Base-by-base conservation (phyloP, 2,797 vertebrate species). In the Syngnathus rostellatus region DNA sequence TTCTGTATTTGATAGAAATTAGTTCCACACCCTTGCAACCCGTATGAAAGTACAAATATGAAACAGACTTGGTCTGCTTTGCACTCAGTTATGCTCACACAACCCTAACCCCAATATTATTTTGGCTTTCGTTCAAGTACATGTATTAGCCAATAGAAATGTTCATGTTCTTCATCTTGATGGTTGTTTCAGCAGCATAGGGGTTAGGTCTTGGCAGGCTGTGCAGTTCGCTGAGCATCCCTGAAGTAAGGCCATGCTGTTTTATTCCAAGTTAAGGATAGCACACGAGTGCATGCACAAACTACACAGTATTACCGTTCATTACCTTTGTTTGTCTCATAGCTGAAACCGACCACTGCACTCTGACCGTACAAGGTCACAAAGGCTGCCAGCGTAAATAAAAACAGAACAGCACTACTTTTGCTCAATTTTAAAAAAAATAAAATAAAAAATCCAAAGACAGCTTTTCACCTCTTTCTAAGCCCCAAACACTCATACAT, bases 1-100 rank as follows among this genome's bases (percentile, higher is more conserved):
- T 70, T 67, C 31, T 83, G 70, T 63, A 19, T 81, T 79, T 83
- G 73, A 72, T 77, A 38, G 70, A 68, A 80, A 80, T 71, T 23
- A 51, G 70, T 77, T 72, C 65, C 72, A 46, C 64, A 43, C 53
- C 25, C 71, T 53, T 69, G 71, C 70, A 66, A 72, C 64, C 54
- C 66, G 70, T 69, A 62, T 61, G 40, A 63, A 62, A 69, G 59
- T 71, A 23, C 38, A 74, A 64, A 57, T 23, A 1, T 67, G 64
- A 73, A 79, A 23, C 31, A 70, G 66, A 57, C 50, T 1, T 0
- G 0, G 2, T 10, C 4, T 68, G 23, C 67, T 68, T 65, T 67
- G 70, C 68, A 48, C 62, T 55, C 51, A 54, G 21, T 12, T 54
- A 25, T 3, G 17, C 50, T 54, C 14, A 16, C 16, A 17, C 6